These are phyloP conservation scores for Bothrops jararaca DNA, from an alignment of 2,113 vertebrate species.

Conservation along the genomic window DNA sequence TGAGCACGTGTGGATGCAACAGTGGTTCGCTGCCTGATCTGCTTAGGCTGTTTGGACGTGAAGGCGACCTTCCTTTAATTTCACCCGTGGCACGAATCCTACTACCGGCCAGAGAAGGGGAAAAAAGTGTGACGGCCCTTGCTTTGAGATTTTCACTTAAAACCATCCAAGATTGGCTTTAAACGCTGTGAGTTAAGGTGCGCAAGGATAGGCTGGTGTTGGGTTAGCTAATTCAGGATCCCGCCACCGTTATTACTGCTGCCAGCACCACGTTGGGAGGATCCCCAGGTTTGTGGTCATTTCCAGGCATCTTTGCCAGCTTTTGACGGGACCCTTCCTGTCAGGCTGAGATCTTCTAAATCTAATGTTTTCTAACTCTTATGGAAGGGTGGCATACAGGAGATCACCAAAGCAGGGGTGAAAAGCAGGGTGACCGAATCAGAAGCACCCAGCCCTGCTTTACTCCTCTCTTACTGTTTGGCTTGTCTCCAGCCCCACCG, in stretches of 20 bases:
- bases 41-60: background rate
- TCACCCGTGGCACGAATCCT: background rate
- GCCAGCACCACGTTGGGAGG: too few relatives aligned
- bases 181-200: background rate
- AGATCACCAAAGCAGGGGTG: background rate
- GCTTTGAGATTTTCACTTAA: background rate
- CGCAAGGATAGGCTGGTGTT: accelerated
- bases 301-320: background rate
- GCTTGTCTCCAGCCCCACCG: background rate
- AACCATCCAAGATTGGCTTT: background rate
- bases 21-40: background rate
- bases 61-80: background rate
- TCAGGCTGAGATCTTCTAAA: background rate
- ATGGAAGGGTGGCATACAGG: background rate
- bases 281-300: background rate
- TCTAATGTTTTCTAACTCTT: background rate
- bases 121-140: accelerated
- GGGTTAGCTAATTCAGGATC: background rate
- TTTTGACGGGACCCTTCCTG: background rate
- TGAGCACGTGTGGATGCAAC: background rate
- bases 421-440: too few relatives aligned
- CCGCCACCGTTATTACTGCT: background rate
- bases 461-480: background rate
- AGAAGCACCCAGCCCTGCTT: background rate
- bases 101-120: background rate